Evolutionary conservation across 2,113 vertebrate species (phyloP).

Genomic region (Agelaius tricolor): DNA sequence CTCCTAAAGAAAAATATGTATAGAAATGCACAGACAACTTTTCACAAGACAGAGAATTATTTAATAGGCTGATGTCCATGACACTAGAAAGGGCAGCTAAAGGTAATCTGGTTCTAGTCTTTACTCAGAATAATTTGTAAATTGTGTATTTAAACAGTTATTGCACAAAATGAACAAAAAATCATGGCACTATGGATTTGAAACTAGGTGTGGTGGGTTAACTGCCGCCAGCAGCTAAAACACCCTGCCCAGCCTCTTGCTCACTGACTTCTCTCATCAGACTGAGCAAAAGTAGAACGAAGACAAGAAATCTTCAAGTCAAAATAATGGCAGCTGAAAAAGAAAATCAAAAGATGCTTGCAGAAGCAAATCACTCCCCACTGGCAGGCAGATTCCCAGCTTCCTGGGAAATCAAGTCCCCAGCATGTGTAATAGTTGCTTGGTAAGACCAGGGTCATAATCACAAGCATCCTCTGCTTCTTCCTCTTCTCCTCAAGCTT

Average conservation of each 20-base stretch:
- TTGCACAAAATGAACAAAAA: not conserved
- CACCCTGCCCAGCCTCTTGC: not conserved
- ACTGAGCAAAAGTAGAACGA: not conserved
- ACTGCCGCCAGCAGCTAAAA: not conserved
- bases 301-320: not conserved
- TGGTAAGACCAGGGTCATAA: not conserved
- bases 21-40: not conserved
- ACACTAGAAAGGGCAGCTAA: not conserved
- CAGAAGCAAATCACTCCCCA: not conserved
- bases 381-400: not conserved
- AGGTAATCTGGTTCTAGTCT: not conserved
- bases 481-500: not conserved
- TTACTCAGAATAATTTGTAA: not conserved
- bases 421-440: accelerated
- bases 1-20: not conserved
- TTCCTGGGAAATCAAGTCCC: not conserved
- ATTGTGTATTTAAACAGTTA: not conserved
- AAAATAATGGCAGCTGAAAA: not conserved
- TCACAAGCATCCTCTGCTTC: not conserved
- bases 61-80: not conserved
- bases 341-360: not conserved
- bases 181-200: not conserved
- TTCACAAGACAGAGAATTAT: not conserved
- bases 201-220: not conserved
- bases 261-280: not conserved